Evolutionary conservation across 37 sponge, comb jelly and placozoan genomes (phyloP).

Genomic region (Aplysina aerophoba): DNA sequence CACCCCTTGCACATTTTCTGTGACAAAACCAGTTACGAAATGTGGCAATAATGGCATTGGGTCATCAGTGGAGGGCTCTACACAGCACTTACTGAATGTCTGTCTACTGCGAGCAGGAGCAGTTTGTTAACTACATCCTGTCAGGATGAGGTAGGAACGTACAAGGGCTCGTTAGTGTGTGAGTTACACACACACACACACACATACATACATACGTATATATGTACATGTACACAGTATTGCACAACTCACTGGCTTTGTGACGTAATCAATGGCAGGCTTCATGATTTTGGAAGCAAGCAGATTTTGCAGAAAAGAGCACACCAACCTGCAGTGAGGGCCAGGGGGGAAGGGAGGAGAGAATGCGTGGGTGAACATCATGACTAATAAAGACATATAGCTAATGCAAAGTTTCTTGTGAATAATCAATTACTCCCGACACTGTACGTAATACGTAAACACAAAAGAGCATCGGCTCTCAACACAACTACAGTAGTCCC

Average conservation of each 20-base stretch:
- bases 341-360: neutral
- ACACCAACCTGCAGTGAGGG: neutral
- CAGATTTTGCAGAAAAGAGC: conserved; percentile 51
- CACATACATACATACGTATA: too few relatives aligned
- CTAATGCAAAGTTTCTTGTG: too few relatives aligned
- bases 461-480: too few relatives aligned
- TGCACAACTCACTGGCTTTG: conserved; percentile 66
- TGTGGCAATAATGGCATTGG: neutral
- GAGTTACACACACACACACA: neutral
- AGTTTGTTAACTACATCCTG: conserved; percentile 74
- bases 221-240: neutral
- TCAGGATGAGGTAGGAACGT: neutral
- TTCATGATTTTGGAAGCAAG: conserved; percentile 57
- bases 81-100: conserved; percentile 55
- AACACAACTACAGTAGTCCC: too few relatives aligned
- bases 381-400: too few relatives aligned
- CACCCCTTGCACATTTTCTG: conserved; percentile 6
- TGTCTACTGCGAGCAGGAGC: conserved; percentile 43
- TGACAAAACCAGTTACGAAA: too few relatives aligned
- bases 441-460: too few relatives aligned
- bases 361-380: too few relatives aligned
- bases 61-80: neutral
- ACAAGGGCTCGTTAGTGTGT: too few relatives aligned
- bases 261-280: conserved; percentile 62
- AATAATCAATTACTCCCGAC: too few relatives aligned